Base-by-base conservation (phyloP, 2,113 vertebrate genomes). In the Zosterops japonicus region DNA sequence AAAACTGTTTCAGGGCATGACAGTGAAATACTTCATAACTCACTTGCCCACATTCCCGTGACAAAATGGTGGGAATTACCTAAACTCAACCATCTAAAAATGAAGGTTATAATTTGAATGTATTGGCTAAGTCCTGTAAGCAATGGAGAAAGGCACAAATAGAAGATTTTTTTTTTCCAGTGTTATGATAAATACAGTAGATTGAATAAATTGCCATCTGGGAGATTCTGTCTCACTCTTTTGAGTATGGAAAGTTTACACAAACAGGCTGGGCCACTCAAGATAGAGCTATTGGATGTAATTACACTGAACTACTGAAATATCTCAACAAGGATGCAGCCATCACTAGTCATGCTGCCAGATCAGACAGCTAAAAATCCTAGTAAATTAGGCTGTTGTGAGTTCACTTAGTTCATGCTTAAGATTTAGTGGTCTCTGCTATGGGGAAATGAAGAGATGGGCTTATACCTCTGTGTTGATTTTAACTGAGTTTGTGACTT, bases 401-500 rank as follows among this genome's bases (percentile, higher is more conserved):
- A 81, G 46, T 41, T 93, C 49, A 80, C 25, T 63, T 41, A 29
- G 27, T 9, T 68, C 35, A 28, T 8, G 4, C 60, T 63, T 41
- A 41, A 75, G 33, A 14, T 46, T 36, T 47, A 72, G 33, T 72
- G 49, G 49, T 72, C 63, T 80, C 59, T 67, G 27, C 33, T 64
- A 4, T 0, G 5, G 33, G 44, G 60, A 76, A 87, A 64, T 15
- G 13, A 59, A 80, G 72, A 93, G 11, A n/a, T 3, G 13, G 4
- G 57, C 3, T 19, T 55, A 8, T 16, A 33, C n/a, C 24, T 75
- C 36, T 61, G n/a, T 0, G 0, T 6, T 44, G 31, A 61, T 27
- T 67, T 7, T 31, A 88, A 65, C n/a, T 55, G 31, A 35, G 31
- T 39, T 53, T 28, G 41, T 70, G 64, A 57, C 63, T 74, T 60